Conservation (phyloP, 2,113 vertebrate species). For the Baryphthengus martii region DNA sequence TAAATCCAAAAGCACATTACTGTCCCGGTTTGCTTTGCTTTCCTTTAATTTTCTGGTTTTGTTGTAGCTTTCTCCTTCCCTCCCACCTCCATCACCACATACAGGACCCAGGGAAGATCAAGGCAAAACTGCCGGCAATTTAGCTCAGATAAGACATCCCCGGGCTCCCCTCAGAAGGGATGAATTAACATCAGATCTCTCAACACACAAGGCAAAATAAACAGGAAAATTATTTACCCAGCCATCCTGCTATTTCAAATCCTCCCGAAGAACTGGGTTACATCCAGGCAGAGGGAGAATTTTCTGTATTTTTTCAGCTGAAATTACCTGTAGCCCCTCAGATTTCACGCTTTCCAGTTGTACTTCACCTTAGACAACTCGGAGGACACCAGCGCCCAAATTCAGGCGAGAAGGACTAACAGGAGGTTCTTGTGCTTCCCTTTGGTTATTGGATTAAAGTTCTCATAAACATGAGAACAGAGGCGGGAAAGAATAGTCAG, state of each 20-base stretch:
- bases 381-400: neutral
- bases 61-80: neutral
- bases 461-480: rapidly evolving
- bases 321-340: neutral
- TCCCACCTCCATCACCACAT: neutral
- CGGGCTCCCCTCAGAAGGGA: conserved; percentile 4
- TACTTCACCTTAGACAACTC: neutral
- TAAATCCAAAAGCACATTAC: conserved; percentile 25
- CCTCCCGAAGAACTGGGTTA: neutral
- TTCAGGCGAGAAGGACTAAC: rapidly evolving
- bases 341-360: neutral
- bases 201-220: conserved; percentile 20
- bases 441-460: neutral
- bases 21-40: neutral
- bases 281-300: neutral
- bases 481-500: neutral
- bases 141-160: neutral
- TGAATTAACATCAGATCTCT: conserved; percentile 38
- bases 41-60: neutral
- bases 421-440: neutral
- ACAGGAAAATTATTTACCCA: neutral
- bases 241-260: neutral
- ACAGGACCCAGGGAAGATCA: neutral
- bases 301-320: neutral
- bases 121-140: neutral